phyloP scores from a whole-genome alignment of 2,113 vertebrate genomes.

The Actenoides lindsayi region DNA sequence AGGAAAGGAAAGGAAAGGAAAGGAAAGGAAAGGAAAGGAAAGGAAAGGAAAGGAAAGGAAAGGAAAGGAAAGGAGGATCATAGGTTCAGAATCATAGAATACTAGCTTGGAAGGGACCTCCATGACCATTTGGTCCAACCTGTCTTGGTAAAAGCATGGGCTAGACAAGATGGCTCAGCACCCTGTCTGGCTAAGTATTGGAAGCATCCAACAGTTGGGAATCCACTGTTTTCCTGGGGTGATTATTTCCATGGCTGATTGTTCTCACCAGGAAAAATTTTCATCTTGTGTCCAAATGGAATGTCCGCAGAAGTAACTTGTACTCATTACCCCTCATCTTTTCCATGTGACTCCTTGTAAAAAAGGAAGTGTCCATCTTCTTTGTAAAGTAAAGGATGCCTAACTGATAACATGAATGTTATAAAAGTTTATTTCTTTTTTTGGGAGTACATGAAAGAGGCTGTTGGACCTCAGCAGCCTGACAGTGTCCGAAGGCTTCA shows the following conservation, averaged over 20 bases:
- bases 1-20: no score
- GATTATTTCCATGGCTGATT: neutral
- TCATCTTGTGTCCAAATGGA: neutral
- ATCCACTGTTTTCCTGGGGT: neutral
- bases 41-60: no score
- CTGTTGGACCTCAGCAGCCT: neutral
- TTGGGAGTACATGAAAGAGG: neutral
- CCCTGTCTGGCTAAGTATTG: neutral
- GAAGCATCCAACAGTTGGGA: neutral
- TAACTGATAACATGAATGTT: neutral
- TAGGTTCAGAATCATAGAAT: neutral
- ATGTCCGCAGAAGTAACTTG: neutral
- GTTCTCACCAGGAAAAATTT: neutral
- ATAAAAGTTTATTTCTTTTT: neutral
- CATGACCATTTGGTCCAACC: no score
- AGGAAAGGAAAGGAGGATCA: no score
- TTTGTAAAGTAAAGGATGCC: neutral
- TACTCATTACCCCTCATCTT: neutral
- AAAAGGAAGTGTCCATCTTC: neutral
- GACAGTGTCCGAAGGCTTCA: neutral
- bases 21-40: no score
- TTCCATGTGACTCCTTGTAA: neutral
- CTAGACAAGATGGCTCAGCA: neutral
- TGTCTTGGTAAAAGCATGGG: neutral
- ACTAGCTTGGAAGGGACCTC: no score